phyloP scores from a whole-genome alignment of 2,113 vertebrate genomes.

The Hypocryptadius cinnamomeus region DNA sequence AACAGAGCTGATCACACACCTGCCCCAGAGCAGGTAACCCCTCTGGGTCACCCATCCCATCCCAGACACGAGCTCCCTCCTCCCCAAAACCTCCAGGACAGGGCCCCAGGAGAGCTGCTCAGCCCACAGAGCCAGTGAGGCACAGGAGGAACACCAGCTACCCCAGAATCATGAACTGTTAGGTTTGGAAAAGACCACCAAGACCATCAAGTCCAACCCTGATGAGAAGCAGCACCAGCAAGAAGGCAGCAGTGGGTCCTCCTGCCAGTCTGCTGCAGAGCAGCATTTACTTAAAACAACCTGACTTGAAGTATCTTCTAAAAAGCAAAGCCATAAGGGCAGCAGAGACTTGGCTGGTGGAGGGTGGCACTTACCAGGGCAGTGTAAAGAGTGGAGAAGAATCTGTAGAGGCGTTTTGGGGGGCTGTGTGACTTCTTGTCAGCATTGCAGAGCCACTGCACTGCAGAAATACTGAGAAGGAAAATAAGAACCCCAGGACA shows the following conservation, averaged over 20 bases:
- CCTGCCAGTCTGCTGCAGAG: not conserved
- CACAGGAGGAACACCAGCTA: not conserved
- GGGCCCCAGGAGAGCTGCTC: not conserved
- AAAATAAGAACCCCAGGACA: not conserved
- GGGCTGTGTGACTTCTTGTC: constrained; percentile 90
- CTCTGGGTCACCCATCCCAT: not conserved
- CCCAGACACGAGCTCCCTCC: not conserved
- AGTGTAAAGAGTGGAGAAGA: constrained; percentile 90
- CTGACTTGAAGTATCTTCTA: not conserved
- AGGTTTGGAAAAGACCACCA: not conserved
- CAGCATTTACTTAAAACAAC: not conserved
- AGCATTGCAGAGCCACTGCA: constrained; percentile 97
- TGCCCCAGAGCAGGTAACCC: not conserved
- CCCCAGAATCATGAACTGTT: not conserved
- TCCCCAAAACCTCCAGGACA: not conserved
- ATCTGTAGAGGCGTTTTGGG: constrained; percentile 82
- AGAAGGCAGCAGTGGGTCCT: not conserved
- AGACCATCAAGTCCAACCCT: not conserved
- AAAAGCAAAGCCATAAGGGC: not conserved
- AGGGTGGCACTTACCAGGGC: constrained; percentile 73
- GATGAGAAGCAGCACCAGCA: not conserved
- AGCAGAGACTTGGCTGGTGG: not conserved
- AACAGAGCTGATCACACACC: not conserved
- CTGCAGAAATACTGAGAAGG: constrained; percentile 84
- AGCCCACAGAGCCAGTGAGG: not conserved